phyloP scores from a whole-genome alignment of 2,797 vertebrate species.

The Bufotes viridis region DNA sequence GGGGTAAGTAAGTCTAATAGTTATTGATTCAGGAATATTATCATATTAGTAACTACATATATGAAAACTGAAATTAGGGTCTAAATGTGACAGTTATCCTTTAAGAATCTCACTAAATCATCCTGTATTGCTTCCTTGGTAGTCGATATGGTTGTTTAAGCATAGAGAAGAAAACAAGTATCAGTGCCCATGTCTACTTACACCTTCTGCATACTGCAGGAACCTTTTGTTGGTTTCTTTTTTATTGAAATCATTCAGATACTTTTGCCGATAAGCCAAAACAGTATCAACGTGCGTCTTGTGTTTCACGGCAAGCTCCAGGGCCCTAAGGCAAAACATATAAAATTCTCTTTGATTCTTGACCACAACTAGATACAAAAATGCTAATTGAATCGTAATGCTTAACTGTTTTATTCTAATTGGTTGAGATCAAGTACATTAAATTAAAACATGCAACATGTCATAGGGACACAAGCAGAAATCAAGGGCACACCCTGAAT shows the following conservation, averaged over 20 bases:
- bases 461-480: too few species aligned
- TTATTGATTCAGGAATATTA: too few species aligned
- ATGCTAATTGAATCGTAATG: not conserved
- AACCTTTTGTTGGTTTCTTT: slow-evolving; percentile 94
- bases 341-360: not conserved
- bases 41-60: too few species aligned
- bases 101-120: not conserved
- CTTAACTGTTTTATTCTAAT: too few species aligned
- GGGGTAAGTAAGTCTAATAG: too few species aligned
- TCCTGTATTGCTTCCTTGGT: not conserved
- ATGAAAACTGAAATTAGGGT: too few species aligned
- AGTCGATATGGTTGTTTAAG: not conserved
- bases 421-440: not conserved
- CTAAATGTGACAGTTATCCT: too few species aligned
- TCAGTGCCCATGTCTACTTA: slow-evolving; percentile 71
- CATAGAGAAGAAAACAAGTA: not conserved
- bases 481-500: too few species aligned
- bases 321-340: slow-evolving; percentile 78
- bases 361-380: not conserved
- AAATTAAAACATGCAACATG: too few species aligned
- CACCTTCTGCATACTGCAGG: slow-evolving; percentile 91
- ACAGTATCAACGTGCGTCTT: slow-evolving; percentile 98
- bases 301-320: slow-evolving; percentile 95
- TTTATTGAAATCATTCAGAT: slow-evolving; percentile 87
- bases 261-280: slow-evolving; percentile 89